Evolutionary conservation across 2,113 vertebrate species (phyloP), one percentile per base, ranked within the genome.

Genomic region (Melospiza georgiana): DNA sequence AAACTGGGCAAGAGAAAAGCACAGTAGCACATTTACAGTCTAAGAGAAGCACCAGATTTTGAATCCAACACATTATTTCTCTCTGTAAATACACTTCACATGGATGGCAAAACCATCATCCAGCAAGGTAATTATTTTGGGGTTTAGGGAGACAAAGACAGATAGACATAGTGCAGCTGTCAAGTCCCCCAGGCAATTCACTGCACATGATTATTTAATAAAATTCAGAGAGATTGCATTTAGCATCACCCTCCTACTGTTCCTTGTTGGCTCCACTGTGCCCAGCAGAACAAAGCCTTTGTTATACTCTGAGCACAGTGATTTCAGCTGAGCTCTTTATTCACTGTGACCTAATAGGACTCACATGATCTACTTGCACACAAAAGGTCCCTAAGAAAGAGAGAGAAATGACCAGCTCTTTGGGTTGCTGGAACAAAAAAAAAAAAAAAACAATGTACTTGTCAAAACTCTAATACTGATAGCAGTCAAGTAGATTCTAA

Each of bases 311-410:
- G 23, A 78, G 69, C 75, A 84, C 48, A 84, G 61, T 44, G n/a
- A 90, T 78, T 95, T 93, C 94, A 96, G 90, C 57, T 0, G 25
- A 96, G 90, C 90, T 92, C 68, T 94, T 96, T 93, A 93, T 94
- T 92, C 92, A 78, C 71, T 58, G 72, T 93, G 92, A 96, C 88
- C 89, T 78, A 96, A 33, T 84, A 87, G 77, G 58, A 71, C 73
- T 94, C 94, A 96, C 92, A 95, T 95, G 94, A 96, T 96, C 93
- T 75, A n/a, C 88, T 90, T 23, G 21, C 33, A 84, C 72, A 97
- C 73, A 96, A 93, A 95, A 93, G 30, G 72, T 48, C 75, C 43
- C 91, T 77, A 77, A 93, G 91, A 97, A 82, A 63, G 35, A 39
- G 51, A 65, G 63, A 65, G 11, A 74, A 94, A 77, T 17, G 5